A percentile compares a stretch with the other conserved stretches of the same genome.
Evolutionary conservation across 2,113 vertebrate species (phyloP).

Genomic region (Muntiacus muntjak): DNA sequence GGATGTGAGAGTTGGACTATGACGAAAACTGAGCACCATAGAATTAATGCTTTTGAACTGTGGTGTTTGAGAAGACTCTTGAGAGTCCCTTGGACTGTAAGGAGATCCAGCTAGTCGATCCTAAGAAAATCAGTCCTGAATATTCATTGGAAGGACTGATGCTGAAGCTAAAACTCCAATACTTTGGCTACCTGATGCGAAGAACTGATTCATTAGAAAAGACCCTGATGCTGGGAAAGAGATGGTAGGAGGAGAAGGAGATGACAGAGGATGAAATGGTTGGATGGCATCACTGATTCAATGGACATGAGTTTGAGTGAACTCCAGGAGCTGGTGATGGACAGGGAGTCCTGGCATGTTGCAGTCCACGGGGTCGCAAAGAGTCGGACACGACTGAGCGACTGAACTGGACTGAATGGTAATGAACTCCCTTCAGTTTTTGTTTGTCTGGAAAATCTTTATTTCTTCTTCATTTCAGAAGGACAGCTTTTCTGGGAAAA

Average conservation of each 20-base stretch:
- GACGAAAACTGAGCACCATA: background rate
- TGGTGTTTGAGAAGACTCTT: background rate
- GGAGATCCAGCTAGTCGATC: background rate
- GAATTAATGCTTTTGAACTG: background rate
- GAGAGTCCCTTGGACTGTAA: background rate
- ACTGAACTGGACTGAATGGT: background rate
- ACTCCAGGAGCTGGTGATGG: background rate
- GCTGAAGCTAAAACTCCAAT: background rate
- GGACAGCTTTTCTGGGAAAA: background rate
- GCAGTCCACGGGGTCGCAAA: background rate
- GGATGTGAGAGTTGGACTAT: background rate
- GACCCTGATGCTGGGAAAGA: background rate
- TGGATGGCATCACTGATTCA: background rate
- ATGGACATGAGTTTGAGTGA: background rate
- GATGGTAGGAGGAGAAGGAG: background rate
- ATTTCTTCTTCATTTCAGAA: background rate
- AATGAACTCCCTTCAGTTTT: background rate
- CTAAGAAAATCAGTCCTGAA: background rate
- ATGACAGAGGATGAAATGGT: background rate
- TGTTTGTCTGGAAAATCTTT: background rate
- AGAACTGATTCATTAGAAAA: background rate
- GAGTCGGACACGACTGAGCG: rapidly evolving
- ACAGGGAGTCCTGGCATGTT: background rate
- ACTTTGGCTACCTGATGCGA: background rate
- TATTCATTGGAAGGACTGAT: background rate